Conservation (phyloP, 1,140 invertebrate species). For the Apis florea region DNA sequence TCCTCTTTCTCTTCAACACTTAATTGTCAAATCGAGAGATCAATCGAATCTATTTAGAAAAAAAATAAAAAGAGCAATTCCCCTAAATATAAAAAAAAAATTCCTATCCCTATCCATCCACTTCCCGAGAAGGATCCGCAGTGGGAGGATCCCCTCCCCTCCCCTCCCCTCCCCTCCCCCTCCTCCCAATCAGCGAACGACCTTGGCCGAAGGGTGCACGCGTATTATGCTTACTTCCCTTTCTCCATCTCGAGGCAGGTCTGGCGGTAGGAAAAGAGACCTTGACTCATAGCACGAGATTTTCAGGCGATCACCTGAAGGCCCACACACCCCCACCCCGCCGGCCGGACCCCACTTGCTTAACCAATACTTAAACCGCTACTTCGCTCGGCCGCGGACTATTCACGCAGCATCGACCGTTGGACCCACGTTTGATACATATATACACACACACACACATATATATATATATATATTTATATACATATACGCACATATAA, state of each 20-base stretch:
- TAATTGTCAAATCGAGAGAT: no score
- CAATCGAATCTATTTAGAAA: no score
- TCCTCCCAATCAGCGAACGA: background rate
- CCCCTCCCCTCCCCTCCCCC: no score
- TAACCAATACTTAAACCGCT: conserved; percentile 77
- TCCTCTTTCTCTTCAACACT: no score
- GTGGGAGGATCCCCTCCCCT: no score
- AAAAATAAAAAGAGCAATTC: no score
- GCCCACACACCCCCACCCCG: conserved; percentile 48
- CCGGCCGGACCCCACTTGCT: conserved; percentile 72
- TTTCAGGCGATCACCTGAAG: conserved; percentile 56
- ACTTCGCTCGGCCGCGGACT: conserved; percentile 72
- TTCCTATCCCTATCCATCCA: no score
- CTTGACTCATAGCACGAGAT: conserved; percentile 52
- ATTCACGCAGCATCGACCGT: conserved; percentile 77
- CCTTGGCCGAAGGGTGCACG: conserved; percentile 53
- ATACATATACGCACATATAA: background rate
- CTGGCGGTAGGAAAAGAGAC: conserved; percentile 38
- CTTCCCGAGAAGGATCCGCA: no score
- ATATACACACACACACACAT: background rate
- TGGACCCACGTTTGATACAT: conserved; percentile 64
- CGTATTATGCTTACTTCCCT: conserved; percentile 2
- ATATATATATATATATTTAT: conserved; percentile 27
- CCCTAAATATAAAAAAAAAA: no score
- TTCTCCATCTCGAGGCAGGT: background rate